These are phyloP conservation scores for Notodonta ziczac DNA, from an alignment of 2,888 invertebrate species.

Conservation along the genomic window DNA sequence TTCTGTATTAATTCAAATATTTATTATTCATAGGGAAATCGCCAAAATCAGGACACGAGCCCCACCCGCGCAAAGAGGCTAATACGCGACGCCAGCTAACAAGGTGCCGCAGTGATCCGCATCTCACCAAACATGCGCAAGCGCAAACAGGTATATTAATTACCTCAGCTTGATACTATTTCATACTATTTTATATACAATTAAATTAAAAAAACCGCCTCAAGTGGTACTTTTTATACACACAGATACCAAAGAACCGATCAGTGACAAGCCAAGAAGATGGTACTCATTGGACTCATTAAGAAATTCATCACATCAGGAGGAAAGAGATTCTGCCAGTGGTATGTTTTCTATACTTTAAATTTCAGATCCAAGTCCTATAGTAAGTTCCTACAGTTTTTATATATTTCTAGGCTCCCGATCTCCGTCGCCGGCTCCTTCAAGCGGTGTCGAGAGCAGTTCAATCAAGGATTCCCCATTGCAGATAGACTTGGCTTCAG, in stretches of 20 bases:
- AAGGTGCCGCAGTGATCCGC: constrained; percentile 77
- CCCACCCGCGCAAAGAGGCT: constrained; percentile 65
- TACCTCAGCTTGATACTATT: neutral
- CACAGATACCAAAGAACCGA: constrained; percentile 73
- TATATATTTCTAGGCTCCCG: constrained; percentile 85
- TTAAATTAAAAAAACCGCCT: neutral
- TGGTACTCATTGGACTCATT: constrained; percentile 81
- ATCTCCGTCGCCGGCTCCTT: constrained; percentile 95
- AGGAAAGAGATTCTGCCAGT: constrained; percentile 78
- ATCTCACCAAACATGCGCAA: constrained; percentile 58
- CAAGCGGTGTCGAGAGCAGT: constrained; percentile 94
- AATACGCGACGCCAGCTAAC: constrained; percentile 64
- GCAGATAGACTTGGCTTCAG: constrained; percentile 91
- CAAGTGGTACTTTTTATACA: neutral
- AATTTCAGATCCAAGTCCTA: too few species aligned
- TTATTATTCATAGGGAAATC: constrained; percentile 64
- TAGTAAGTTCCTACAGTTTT: constrained; percentile 1
- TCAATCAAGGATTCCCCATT: constrained; percentile 91
- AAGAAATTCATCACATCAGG: constrained; percentile 65
- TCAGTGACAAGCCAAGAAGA: constrained; percentile 59
- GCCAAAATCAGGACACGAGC: constrained; percentile 62
- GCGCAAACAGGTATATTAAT: constrained; percentile 36
- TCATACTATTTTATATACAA: neutral
- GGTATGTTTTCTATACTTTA: constrained; percentile 52
- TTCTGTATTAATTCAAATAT: neutral